Evolutionary conservation across 1,140 invertebrate genomes (phyloP).

Genomic region (Apis mellifera): Amel_HAv3.1 CM009936.2:15423501-15424000

Average conservation of each 20-base stretch:
- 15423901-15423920: background rate
- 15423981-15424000: conserved; percentile 96
- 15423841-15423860: conserved; percentile 65
- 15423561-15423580: conserved; percentile 96
- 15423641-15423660: too few species aligned
- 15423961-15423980: conserved; percentile 91
- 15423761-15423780: conserved; percentile 98
- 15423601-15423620: conserved; percentile 44
- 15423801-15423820: conserved; percentile 99
- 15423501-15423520: conserved; percentile 98
- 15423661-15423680: too few species aligned
- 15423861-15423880: background rate
- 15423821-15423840: conserved; percentile 98
- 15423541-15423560: conserved; percentile 94
- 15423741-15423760: conserved; percentile 98
- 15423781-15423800: conserved; percentile 97
- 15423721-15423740: conserved; percentile 98
- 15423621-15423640: too few species aligned
- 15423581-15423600: conserved; percentile 86
- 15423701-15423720: conserved; percentile 96
- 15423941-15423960: conserved; percentile 97
- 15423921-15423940: conserved; percentile 76
- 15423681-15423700: conserved; percentile 86
- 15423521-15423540: conserved; percentile 94
- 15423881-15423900: background rate